Percentiles rank a stretch among this genome's conserved stretches.
phyloP scores from a whole-genome alignment of 1,140 invertebrate genomes.

The Drosophila leontia region DNA sequence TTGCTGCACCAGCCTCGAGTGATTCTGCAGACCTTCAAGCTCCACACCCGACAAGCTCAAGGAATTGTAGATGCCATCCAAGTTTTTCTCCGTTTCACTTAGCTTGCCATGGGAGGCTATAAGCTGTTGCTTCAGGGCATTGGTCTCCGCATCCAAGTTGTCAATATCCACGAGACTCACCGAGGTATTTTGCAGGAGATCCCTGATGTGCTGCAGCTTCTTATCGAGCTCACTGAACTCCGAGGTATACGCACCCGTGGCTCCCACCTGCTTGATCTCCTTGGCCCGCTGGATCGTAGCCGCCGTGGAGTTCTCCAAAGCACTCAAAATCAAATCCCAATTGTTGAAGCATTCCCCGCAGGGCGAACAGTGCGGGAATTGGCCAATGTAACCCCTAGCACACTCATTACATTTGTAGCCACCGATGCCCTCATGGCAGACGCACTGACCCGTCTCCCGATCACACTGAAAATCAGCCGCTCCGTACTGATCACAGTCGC shows the following conservation, averaged over 20 bases:
- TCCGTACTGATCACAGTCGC: conserved; percentile 95
- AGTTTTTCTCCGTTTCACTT: conserved; percentile 86
- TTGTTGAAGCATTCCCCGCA: conserved; percentile 99
- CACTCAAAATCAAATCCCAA: conserved; percentile 96
- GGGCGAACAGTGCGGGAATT: conserved; percentile 94
- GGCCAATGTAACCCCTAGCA: conserved; percentile 96
- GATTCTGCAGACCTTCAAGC: conserved; percentile 90
- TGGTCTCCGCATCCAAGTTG: conserved; percentile 85
- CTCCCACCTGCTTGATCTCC: conserved; percentile 96
- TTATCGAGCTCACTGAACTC: conserved; percentile 96
- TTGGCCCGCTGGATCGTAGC: conserved; percentile 93
- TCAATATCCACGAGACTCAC: conserved; percentile 91
- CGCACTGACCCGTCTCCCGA: conserved; percentile 93
- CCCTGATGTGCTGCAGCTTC: conserved; percentile 91
- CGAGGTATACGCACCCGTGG: conserved; percentile 96
- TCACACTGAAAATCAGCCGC: conserved; percentile 94
- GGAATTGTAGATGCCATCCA: conserved; percentile 91
- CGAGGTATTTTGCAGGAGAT: conserved; percentile 89
- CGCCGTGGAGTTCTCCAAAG: conserved; percentile 89
- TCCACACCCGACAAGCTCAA: conserved; percentile 92
- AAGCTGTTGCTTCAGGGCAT: conserved; percentile 83
- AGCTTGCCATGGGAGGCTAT: conserved; percentile 85
- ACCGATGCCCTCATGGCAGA: conserved; percentile 96
- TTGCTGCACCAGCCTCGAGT: conserved; percentile 90
- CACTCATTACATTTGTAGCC: conserved; percentile 98